phyloP scores from a whole-genome alignment of 1,140 invertebrate genomes.

The Lysiphlebus fabarum region DNA sequence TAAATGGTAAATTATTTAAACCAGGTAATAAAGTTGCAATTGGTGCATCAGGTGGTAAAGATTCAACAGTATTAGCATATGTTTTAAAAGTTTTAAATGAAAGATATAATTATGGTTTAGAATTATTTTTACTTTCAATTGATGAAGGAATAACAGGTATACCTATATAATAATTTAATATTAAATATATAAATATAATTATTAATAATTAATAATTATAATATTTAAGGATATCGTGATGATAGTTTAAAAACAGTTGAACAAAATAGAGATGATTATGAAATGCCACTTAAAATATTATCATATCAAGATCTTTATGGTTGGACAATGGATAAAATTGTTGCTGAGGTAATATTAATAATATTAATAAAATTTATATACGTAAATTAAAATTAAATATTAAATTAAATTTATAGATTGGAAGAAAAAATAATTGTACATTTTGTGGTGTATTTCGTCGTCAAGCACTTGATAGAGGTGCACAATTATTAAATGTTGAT shows the following conservation, averaged over 20 bases:
- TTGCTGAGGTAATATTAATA: slow-evolving; percentile 64
- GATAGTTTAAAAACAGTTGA: slow-evolving; percentile 97
- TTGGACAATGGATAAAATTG: slow-evolving; percentile 99
- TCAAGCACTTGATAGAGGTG: slow-evolving; percentile 94
- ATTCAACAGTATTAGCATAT: slow-evolving; percentile 95
- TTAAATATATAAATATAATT: neutral
- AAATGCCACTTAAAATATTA: slow-evolving; percentile 90
- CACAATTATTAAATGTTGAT: slow-evolving; percentile 79
- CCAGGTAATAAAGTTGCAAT: slow-evolving; percentile 87
- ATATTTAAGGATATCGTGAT: slow-evolving; percentile 83
- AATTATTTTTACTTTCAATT: slow-evolving; percentile 91
- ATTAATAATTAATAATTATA: neutral
- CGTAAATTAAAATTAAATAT: too few species aligned
- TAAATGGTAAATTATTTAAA: slow-evolving; percentile 79
- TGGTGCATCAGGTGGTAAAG: slow-evolving; percentile 97
- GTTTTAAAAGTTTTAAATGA: slow-evolving; percentile 90
- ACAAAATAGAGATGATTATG: slow-evolving; percentile 89
- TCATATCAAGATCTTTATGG: slow-evolving; percentile 99
- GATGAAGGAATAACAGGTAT: slow-evolving; percentile 95
- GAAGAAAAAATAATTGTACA: slow-evolving; percentile 97
- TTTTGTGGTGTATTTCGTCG: slow-evolving; percentile 97
- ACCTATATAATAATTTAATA: neutral
- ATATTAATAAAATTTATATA: neutral
- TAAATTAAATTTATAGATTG: slow-evolving; percentile 73
- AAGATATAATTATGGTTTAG: slow-evolving; percentile 85